Evolutionary conservation across 2,797 vertebrate genomes (phyloP).

Genomic region (Parauchenoglanis punctatus): DNA sequence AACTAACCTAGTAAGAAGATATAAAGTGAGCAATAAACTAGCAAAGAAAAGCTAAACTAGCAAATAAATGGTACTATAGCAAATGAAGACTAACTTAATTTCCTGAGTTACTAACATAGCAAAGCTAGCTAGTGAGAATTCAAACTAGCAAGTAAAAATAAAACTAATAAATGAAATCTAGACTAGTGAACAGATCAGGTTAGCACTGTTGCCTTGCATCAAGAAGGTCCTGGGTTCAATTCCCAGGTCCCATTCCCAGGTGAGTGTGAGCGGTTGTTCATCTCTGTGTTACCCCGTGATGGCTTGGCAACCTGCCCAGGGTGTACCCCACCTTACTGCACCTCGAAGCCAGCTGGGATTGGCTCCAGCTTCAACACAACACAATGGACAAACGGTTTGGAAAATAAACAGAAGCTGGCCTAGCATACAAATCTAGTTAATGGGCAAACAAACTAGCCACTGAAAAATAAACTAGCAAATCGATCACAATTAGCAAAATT

Average conservation of each 20-base stretch:
- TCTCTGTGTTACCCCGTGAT: too few relatives aligned
- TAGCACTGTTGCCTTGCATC: too few relatives aligned
- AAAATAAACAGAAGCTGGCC: background rate
- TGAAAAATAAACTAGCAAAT: background rate
- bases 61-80: background rate
- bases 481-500: background rate
- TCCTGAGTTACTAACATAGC: background rate
- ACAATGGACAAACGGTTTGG: too few relatives aligned
- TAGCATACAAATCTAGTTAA: background rate
- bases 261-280: too few relatives aligned
- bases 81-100: background rate
- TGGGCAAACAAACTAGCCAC: background rate
- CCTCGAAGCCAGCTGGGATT: too few relatives aligned
- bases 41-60: background rate
- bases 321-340: too few relatives aligned
- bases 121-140: background rate
- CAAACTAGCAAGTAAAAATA: background rate
- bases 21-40: background rate
- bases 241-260: too few relatives aligned
- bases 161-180: background rate
- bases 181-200: background rate
- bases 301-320: too few relatives aligned
- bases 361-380: too few relatives aligned
- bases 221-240: too few relatives aligned
- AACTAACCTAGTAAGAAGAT: background rate